Percentiles rank a stretch among this genome's conserved stretches.
These are phyloP conservation scores for Scaptomyza reducta DNA, from an alignment of 2,888 invertebrate species.

Conservation along the genomic window DNA sequence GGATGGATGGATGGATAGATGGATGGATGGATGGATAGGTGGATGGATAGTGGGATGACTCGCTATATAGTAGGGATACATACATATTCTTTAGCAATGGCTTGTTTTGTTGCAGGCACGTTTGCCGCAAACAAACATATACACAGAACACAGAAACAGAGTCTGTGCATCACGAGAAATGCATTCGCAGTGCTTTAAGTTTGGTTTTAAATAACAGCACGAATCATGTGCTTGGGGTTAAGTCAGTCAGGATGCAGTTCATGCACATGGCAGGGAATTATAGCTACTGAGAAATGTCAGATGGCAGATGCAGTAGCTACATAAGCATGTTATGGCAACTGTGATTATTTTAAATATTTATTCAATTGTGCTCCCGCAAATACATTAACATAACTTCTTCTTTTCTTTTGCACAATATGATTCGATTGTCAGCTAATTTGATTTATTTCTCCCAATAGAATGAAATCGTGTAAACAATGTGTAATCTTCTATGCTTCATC, in stretches of 20 bases:
- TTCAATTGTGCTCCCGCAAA: too few species aligned
- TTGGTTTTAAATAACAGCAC: conserved; percentile 57
- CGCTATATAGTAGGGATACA: conserved; percentile 36
- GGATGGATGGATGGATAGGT: conserved; percentile 57
- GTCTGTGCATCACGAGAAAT: conserved; percentile 19
- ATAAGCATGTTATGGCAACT: neutral
- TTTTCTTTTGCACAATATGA: conserved; percentile 5
- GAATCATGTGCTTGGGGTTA: conserved; percentile 23
- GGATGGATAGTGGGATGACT: too few species aligned
- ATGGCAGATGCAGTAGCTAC: neutral
- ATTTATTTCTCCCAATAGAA: conserved; percentile 39
- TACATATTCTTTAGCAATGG: conserved; percentile 38
- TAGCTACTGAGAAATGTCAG: conserved; percentile 4
- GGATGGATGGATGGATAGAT: conserved; percentile 25
- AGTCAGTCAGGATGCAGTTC: conserved; percentile 9
- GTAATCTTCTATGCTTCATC: conserved; percentile 38
- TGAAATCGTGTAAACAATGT: conserved; percentile 33
- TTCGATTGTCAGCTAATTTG: conserved; percentile 34
- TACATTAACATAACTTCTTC: neutral
- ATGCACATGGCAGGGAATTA: conserved; percentile 8
- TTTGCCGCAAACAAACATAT: conserved; percentile 58
- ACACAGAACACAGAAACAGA: conserved; percentile 36
- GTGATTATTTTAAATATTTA: neutral
- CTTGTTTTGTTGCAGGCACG: conserved; percentile 61
- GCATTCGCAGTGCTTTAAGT: conserved; percentile 55